Base-by-base conservation (phyloP, 2,888 invertebrate genomes). In the Oxytorus armatus region DNA sequence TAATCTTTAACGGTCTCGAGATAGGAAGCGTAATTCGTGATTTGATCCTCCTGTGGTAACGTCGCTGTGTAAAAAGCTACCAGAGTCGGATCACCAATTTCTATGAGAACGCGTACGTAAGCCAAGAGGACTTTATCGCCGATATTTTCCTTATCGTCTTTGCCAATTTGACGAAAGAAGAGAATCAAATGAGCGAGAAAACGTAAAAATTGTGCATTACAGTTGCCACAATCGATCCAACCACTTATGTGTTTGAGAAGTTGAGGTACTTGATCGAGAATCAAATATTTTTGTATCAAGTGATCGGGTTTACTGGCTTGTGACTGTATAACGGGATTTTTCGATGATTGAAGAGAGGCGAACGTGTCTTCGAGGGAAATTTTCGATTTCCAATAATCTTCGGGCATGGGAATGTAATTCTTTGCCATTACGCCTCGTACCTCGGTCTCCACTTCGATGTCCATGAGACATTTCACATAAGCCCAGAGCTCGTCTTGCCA, bases 401-500 rank as follows among this genome's bases (percentile, higher is more conserved):
- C 94, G 0, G 95, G 95, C 92, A 96, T 92, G 0, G 92, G 87
- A 18, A 92, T 90, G 84, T 94, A 95, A 3, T 91, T 91, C 85
- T 93, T 93, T 25, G 93, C 89, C 84, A 94, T 93, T 77, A 93
- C 93, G 23, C 94, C 93, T 39, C 96, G 92, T 29, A 97, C 93
- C 92, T 96, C 96, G 73, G 94, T 95, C 89, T 98, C 98, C 0
- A 98, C 97, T 83, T 96, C 94, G 11, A 96, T 94, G 89, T 98
- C 98, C 77, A 98, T 95, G 89, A 97, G 94, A 0, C 95, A 94
- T 88, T 95, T 95, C 82, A 97, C 93, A 90, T 97, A 96, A 0
- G 97, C 96, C 98, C 98, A 99, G 25, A 98, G 92, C 81, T 96
- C 93, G 91, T 99, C 98, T 87, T 97, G 95, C 98, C 98, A 99